Evolutionary conservation across 2,113 vertebrate species (phyloP).

Genomic region (Cavia aperea): DNA sequence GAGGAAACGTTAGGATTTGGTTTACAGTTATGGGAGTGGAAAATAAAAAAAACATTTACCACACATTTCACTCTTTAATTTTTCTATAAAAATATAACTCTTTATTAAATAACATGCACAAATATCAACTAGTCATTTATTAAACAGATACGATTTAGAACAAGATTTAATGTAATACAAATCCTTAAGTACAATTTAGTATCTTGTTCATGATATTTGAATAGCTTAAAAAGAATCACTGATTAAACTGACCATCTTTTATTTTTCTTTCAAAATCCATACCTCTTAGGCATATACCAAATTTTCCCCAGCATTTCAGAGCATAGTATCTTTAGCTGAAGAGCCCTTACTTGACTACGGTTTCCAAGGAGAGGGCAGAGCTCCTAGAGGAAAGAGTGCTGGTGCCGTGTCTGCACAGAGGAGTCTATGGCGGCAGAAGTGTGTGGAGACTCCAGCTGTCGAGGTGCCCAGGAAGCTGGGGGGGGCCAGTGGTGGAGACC

Average conservation of each 20-base stretch:
- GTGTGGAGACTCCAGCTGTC: not conserved
- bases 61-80: constrained; percentile 65
- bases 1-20: constrained; percentile 22
- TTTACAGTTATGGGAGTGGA: not conserved
- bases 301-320: constrained; percentile 36
- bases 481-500: not conserved
- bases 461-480: not conserved
- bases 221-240: constrained; percentile 62
- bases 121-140: constrained; percentile 72
- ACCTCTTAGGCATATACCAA: constrained; percentile 44
- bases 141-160: constrained; percentile 72
- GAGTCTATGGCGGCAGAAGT: constrained; percentile 11
- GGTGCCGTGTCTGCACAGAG: not conserved
- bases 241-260: constrained; percentile 55
- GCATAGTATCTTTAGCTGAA: constrained; percentile 42
- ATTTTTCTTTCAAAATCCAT: constrained; percentile 59
- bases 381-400: not conserved
- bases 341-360: constrained; percentile 48
- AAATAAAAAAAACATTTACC: constrained; percentile 53
- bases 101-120: constrained; percentile 76
- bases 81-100: constrained; percentile 75
- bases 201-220: constrained; percentile 69
- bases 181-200: constrained; percentile 66
- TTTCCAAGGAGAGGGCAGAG: constrained; percentile 13
- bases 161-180: constrained; percentile 72